Percentiles rank a stretch among this genome's conserved stretches.
phyloP scores from a whole-genome alignment of 2,113 vertebrate species.

The Oxyruncus cristatus region DNA sequence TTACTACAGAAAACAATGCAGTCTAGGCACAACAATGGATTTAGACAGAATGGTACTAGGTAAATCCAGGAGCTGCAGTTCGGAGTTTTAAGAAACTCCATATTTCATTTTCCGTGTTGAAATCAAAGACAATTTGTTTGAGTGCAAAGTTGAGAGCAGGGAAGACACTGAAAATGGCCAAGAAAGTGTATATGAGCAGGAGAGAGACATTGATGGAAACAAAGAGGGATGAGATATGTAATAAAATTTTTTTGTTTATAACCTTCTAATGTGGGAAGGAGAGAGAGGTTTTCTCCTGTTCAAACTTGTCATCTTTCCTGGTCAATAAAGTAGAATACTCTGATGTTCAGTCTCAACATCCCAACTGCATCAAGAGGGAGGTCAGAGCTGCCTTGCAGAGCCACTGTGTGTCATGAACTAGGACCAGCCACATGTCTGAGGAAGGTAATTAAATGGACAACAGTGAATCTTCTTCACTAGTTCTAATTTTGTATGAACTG shows the following conservation, averaged over 20 bases:
- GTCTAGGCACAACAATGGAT: not conserved
- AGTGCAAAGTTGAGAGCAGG: not conserved
- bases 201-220: not conserved
- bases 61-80: not conserved
- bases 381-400: not conserved
- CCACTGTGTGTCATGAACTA: not conserved
- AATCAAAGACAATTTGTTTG: not conserved
- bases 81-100: not conserved
- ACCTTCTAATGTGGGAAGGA: not conserved
- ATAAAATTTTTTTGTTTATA: not conserved
- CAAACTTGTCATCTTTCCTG: not conserved
- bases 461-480: not conserved
- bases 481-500: not conserved
- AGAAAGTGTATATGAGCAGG: not conserved
- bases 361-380: not conserved
- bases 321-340: not conserved
- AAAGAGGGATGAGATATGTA: not conserved
- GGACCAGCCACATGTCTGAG: not conserved
- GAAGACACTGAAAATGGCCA: not conserved
- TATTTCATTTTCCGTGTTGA: not conserved
- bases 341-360: not conserved
- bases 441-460: not conserved
- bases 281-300: not conserved
- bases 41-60: not conserved
- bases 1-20: not conserved